phyloP scores from a whole-genome alignment of 1,140 invertebrate genomes.

The Chymomyza costata region DNA sequence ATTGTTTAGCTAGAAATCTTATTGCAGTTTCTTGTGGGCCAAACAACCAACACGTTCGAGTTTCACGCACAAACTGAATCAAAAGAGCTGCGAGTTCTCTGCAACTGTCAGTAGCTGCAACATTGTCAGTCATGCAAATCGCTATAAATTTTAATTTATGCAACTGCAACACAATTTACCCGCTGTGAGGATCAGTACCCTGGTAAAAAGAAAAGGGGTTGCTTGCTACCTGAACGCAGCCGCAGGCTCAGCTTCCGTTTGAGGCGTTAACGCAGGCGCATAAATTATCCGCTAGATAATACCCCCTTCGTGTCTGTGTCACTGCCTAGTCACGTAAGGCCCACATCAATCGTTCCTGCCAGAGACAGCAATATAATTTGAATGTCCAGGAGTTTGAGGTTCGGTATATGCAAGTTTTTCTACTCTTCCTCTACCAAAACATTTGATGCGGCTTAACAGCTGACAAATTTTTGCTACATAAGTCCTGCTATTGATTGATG shows the following conservation, averaged over 20 bases:
- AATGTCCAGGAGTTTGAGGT: too few species aligned
- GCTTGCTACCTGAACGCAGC: conserved; percentile 4
- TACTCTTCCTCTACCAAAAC: conserved; percentile 21
- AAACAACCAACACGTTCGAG: conserved; percentile 34
- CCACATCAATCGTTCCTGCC: conserved; percentile 58
- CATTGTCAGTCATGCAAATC: conserved; percentile 58
- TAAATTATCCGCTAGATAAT: conserved; percentile 58
- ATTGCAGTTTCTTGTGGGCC: too few species aligned
- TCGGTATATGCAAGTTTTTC: too few species aligned
- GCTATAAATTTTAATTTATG: conserved; percentile 73
- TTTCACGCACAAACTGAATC: conserved; percentile 60
- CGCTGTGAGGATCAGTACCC: conserved; percentile 25
- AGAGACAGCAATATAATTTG: conserved; percentile 7
- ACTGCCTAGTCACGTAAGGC: conserved; percentile 64
- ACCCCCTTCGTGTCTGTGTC: conserved; percentile 31
- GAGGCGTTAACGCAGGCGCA: conserved; percentile 71
- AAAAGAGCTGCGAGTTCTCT: conserved; percentile 5
- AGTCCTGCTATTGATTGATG: conserved; percentile 61
- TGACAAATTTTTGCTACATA: conserved; percentile 54
- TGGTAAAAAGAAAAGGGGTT: conserved; percentile 27
- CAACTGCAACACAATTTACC: conserved; percentile 20
- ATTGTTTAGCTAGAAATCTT: conserved; percentile 6
- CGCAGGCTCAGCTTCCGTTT: conserved; percentile 25
- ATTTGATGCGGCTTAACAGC: conserved; percentile 52
- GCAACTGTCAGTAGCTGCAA: conserved; percentile 41